phyloP scores from a whole-genome alignment of 2,888 invertebrate species.

The Heteromurus nitidus region DNA sequence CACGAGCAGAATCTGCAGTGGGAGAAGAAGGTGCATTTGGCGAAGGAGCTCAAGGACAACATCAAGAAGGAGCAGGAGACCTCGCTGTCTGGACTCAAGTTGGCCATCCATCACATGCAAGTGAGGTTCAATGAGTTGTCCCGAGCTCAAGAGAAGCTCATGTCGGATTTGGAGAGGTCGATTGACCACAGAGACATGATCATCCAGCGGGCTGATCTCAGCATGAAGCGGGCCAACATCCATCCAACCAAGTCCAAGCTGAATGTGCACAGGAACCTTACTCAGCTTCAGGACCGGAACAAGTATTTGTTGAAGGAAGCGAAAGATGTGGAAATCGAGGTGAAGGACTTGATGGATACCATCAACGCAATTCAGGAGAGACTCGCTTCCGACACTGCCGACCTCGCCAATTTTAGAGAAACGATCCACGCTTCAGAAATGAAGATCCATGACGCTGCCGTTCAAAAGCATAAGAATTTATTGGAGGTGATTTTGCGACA shows the following conservation, averaged over 20 bases:
- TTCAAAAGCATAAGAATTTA: slow-evolving; percentile 78
- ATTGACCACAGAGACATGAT: slow-evolving; percentile 82
- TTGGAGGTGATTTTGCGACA: slow-evolving; percentile 83
- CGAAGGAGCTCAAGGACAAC: slow-evolving; percentile 83
- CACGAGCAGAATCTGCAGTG: slow-evolving; percentile 82
- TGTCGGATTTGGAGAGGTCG: slow-evolving; percentile 82
- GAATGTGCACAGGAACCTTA: slow-evolving; percentile 79
- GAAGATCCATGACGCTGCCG: slow-evolving; percentile 76
- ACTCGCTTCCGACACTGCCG: slow-evolving; percentile 74
- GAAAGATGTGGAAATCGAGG: slow-evolving; percentile 74
- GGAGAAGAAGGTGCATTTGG: slow-evolving; percentile 86
- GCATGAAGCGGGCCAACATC: slow-evolving; percentile 78
- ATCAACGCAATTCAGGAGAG: slow-evolving; percentile 74
- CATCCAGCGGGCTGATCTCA: slow-evolving; percentile 79
- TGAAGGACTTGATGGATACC: slow-evolving; percentile 75
- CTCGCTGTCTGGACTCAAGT: slow-evolving; percentile 64
- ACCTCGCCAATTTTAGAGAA: slow-evolving; percentile 75
- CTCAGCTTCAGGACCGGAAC: slow-evolving; percentile 79
- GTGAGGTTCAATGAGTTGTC: slow-evolving; percentile 78
- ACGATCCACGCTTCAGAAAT: slow-evolving; percentile 74
- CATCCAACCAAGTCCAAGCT: slow-evolving; percentile 77
- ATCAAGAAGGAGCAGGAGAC: slow-evolving; percentile 79
- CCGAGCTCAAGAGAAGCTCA: slow-evolving; percentile 80
- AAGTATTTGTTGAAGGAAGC: slow-evolving; percentile 77
- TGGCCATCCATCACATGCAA: slow-evolving; percentile 73